Evolutionary conservation across 2,888 invertebrate genomes (phyloP), one percentile per base, ranked within the genome.

Genomic region (Cheilosia grossa): DNA sequence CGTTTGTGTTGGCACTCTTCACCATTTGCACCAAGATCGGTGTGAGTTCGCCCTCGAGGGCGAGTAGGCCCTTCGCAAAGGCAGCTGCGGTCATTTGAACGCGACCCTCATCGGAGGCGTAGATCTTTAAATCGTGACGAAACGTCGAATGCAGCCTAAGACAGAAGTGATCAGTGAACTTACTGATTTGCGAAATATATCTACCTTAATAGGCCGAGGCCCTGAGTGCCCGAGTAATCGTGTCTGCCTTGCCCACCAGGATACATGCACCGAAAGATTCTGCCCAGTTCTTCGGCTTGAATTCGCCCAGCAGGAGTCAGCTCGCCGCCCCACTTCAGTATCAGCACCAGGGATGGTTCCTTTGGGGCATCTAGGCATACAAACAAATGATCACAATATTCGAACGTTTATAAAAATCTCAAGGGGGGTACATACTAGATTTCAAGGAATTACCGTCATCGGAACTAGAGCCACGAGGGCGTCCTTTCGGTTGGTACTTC

Each of bases 71-170:
- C 93, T 99, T 99, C 2, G 99, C 98, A 92, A 99, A 99, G 1
- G 99, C 99, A 0, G 99, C 99, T 0, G 99, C 99, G 0, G 99
- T 99, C 99, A 99, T 99, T 93, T 99, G 99, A 2, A 99, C 99
- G 74, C 99, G 94, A 2, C 99, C 99, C 92, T 99, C 99, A 92
- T 99, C 99, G 0, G 99, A 99, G 0, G 99, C 99, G 92, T 99
- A 99, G 88, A 99, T 99, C 93, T 99, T 99, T 81, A 99, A 93
- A 92, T 99, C 99, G 92, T 99, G 99, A 0, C 99, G 96, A 93
- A 98, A 99, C 0, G 99, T 99, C 9, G 99, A 99, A 92, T 99
- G 99, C 1, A 99, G 93, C 1, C 94, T 93, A 1, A 1, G 66
- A 78, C 4, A 24, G n/a, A n/a, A 42, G 2, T 0, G 1, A 13